Percentiles rank a stretch among this genome's conserved stretches.
phyloP scores from a whole-genome alignment of 2,888 invertebrate genomes.

The Trichogramma dendrolimi region DNA sequence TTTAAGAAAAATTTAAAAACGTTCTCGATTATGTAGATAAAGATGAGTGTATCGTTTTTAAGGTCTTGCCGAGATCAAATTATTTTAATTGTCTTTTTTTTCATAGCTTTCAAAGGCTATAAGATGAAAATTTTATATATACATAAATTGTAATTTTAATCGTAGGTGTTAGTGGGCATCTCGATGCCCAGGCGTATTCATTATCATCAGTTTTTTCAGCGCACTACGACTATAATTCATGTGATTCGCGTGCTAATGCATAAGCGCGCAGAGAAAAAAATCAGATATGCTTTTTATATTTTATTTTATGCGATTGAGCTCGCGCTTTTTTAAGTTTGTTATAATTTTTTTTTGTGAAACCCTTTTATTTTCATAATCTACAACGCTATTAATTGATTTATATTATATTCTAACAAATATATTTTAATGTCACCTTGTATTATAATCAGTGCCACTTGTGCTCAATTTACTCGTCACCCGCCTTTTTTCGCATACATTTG shows the following conservation, averaged over 20 bases:
- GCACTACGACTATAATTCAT: constrained; percentile 1
- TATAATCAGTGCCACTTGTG: constrained; percentile 26
- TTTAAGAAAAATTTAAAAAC: too few relatives aligned
- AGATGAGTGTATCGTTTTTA: too few relatives aligned
- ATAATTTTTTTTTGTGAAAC: constrained; percentile 15
- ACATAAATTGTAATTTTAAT: not conserved
- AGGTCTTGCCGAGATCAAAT: constrained; percentile 18
- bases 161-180: too few relatives aligned
- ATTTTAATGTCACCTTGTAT: constrained; percentile 24
- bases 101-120: not conserved
- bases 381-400: constrained; percentile 23
- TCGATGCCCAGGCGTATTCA: not conserved
- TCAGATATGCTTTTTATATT: constrained; percentile 2
- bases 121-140: not conserved
- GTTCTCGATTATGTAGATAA: too few relatives aligned
- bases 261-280: constrained; percentile 9
- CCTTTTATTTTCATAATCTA: constrained; percentile 17
- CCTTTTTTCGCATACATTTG: not conserved
- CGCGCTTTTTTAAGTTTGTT: constrained; percentile 21
- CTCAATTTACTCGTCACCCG: constrained; percentile 23
- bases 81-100: not conserved
- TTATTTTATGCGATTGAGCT: constrained; percentile 3
- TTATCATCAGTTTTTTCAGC: not conserved
- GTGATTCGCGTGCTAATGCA: constrained; percentile 3
- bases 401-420: constrained; percentile 21